A percentile compares a stretch with the other conserved stretches of the same genome.
phyloP scores from a whole-genome alignment of 2,888 invertebrate species.

The Apamea anceps region DNA sequence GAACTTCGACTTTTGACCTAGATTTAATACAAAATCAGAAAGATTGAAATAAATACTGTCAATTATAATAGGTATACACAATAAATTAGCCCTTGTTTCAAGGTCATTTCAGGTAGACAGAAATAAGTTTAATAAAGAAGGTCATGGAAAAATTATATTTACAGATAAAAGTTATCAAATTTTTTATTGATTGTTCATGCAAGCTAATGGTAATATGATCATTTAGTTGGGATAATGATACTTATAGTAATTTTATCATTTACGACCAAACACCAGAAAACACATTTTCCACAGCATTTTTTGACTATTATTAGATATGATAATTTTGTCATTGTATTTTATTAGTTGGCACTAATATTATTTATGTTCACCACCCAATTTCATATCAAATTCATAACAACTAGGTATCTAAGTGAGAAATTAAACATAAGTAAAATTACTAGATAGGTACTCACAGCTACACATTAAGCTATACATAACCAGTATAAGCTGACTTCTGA shows the following conservation, averaged over 20 bases:
- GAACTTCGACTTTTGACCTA: neutral
- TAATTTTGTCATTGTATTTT: constrained; percentile 14
- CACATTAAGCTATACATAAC: neutral
- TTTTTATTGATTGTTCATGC: constrained; percentile 23
- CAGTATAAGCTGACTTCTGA: neutral
- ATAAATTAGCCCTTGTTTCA: neutral
- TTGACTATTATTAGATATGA: constrained; percentile 15
- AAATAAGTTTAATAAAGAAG: constrained; percentile 20
- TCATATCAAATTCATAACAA: constrained; percentile 12
- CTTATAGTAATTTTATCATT: constrained; percentile 24
- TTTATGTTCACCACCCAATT: constrained; percentile 10
- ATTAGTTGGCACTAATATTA: constrained; percentile 54
- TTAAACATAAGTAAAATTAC: constrained; percentile 2
- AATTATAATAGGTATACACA: neutral
- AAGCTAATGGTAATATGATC: constrained; percentile 42
- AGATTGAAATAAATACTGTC: neutral
- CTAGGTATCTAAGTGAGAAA: constrained; percentile 10
- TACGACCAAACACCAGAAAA: constrained; percentile 11
- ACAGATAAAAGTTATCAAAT: constrained; percentile 5
- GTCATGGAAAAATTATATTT: constrained; percentile 29
- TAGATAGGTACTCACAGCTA: neutral
- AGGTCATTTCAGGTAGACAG: neutral
- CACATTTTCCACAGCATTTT: constrained; percentile 11
- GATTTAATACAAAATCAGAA: constrained; percentile 4
- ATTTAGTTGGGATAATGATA: constrained; percentile 23